Conservation (phyloP, 2,113 vertebrate species). For the Cichladusa arquata region DNA sequence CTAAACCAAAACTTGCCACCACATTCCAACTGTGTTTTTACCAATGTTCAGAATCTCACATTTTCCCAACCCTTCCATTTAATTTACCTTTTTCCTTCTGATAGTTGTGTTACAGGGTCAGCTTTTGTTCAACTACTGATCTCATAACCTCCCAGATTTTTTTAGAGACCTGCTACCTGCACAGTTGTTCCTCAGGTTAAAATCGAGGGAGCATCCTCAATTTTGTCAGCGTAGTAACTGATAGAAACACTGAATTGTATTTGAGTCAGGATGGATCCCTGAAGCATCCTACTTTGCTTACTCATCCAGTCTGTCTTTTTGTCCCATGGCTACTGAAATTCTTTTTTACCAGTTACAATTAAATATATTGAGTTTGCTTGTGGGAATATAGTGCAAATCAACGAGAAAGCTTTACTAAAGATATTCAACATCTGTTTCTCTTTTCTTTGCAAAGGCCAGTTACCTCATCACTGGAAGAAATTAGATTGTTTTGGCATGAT, state of each 20-base stretch:
- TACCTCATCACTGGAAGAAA: not conserved
- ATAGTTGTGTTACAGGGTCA: not conserved
- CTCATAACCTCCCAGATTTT: not conserved
- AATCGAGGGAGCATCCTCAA: not conserved
- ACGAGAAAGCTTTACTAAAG: not conserved
- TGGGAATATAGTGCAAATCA: not conserved
- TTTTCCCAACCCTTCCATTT: not conserved
- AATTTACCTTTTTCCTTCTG: not conserved
- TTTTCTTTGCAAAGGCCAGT: not conserved
- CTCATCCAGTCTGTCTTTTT: not conserved
- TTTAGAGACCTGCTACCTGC: not conserved
- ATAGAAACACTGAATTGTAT: not conserved
- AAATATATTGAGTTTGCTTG: not conserved
- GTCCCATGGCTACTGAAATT: not conserved
- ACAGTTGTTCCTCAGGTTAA: not conserved
- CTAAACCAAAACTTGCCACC: not conserved
- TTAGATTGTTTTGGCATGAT: not conserved
- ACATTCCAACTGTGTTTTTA: not conserved
- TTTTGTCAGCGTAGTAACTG: not conserved
- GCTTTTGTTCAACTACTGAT: not conserved
- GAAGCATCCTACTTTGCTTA: not conserved
- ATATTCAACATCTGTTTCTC: not conserved
- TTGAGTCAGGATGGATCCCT: not conserved
- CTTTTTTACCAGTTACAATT: not conserved
- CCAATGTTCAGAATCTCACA: not conserved